Percentiles rank a stretch among this genome's conserved stretches.
Evolutionary conservation across 2,888 invertebrate genomes (phyloP).

Genomic region (Hyppa rectilinea): DNA sequence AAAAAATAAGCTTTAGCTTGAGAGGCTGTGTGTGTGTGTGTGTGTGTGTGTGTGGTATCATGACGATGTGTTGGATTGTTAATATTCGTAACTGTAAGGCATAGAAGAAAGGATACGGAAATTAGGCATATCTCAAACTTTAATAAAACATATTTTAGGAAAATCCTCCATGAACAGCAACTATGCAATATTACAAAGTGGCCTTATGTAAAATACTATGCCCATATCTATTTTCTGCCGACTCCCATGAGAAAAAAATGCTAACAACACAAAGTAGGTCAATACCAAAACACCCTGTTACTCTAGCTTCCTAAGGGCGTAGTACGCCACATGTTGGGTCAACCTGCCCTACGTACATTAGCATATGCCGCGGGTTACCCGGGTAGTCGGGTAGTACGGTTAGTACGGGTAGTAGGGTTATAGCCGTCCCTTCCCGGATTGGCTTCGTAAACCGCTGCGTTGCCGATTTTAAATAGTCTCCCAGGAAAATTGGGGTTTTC

Average conservation of each 20-base stretch:
- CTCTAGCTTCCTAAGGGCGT: conserved; percentile 28
- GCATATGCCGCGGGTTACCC: conserved; percentile 46
- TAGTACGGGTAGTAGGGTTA: conserved; percentile 35
- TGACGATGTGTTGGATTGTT: background rate
- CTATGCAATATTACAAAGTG: no score
- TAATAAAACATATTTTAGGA: background rate
- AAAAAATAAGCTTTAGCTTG: conserved; percentile 7
- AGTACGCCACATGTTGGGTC: conserved; percentile 46
- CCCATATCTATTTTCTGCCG: background rate
- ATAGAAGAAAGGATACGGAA: conserved; percentile 3
- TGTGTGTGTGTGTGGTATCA: no score
- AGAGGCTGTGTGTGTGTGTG: no score
- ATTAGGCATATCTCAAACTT: background rate
- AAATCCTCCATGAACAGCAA: background rate
- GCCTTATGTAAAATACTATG: background rate
- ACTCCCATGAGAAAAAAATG: conserved; percentile 21
- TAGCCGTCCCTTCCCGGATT: conserved; percentile 52
- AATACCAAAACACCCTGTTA: conserved; percentile 23
- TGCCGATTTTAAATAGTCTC: conserved; percentile 53
- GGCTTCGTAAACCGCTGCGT: conserved; percentile 46
- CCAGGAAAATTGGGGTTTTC: conserved; percentile 36
- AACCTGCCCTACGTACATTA: conserved; percentile 51
- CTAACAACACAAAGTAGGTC: conserved; percentile 37
- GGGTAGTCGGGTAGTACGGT: conserved; percentile 21
- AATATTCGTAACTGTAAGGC: background rate